phyloP scores from a whole-genome alignment of 1,140 invertebrate species.

The Andricus grossulariae region DNA sequence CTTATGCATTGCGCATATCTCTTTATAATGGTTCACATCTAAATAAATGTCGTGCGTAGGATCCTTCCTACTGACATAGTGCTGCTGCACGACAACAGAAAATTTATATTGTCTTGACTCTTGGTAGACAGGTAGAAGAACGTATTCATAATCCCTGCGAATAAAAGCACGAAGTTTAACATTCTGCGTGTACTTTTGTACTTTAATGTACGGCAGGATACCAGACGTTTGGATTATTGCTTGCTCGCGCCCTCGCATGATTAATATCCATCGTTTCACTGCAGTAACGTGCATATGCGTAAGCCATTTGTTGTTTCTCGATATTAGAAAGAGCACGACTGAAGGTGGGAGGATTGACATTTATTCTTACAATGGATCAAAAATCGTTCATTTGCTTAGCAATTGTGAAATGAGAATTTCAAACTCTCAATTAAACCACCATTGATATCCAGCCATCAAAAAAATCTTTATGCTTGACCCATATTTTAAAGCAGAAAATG shows the following conservation, averaged over 20 bases:
- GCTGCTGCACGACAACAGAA: conserved; percentile 10
- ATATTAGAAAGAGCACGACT: conserved; percentile 58
- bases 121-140: conserved; percentile 14
- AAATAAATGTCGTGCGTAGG: conserved; percentile 14
- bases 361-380: conserved; percentile 43
- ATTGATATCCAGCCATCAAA: neutral
- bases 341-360: conserved; percentile 43
- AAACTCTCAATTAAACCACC: neutral
- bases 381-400: conserved; percentile 10
- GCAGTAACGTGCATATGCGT: conserved; percentile 52
- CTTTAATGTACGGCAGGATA: conserved; percentile 51
- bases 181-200: conserved; percentile 52
- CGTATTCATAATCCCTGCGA: conserved; percentile 11
- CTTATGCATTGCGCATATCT: neutral
- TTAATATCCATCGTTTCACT: conserved; percentile 59
- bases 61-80: conserved; percentile 11
- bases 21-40: neutral
- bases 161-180: conserved; percentile 33
- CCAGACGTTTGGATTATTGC: conserved; percentile 41
- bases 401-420: conserved; percentile 12
- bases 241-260: conserved; percentile 51
- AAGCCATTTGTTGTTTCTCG: conserved; percentile 57
- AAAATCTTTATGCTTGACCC: too few species aligned
- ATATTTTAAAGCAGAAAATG: too few species aligned
- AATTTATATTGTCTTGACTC: conserved; percentile 13